Conservation (phyloP, 2,113 vertebrate species). For the Pagrus major region DNA sequence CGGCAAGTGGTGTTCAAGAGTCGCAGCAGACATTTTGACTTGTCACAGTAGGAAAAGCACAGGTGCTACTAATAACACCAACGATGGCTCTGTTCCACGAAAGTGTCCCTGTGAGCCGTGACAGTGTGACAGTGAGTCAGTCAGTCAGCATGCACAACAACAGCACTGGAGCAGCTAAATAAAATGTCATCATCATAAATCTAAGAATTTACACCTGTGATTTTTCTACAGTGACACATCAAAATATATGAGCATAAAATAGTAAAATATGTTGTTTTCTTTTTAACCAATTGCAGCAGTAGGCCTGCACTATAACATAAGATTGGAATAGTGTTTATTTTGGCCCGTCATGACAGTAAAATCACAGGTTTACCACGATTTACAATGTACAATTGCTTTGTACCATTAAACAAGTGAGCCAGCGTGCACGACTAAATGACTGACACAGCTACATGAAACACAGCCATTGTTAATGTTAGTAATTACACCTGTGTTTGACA, state of each 20-base stretch:
- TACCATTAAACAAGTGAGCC: not conserved
- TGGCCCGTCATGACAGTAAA: not conserved
- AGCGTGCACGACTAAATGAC: not conserved
- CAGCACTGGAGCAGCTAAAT: not conserved
- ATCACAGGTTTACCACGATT: not conserved
- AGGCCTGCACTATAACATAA: too few species aligned
- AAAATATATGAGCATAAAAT: not conserved
- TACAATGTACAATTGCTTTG: not conserved
- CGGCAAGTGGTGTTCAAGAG: too few species aligned
- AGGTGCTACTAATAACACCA: not conserved
- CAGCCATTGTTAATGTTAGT: too few species aligned
- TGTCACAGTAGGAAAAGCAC: not conserved
- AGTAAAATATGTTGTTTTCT: not conserved
- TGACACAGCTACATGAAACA: not conserved
- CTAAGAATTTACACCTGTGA: not conserved
- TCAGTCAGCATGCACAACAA: not conserved
- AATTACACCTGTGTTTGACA: not conserved
- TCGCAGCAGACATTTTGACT: not conserved
- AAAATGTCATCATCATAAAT: not conserved
- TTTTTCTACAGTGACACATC: too few species aligned
- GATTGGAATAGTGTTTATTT: too few species aligned
- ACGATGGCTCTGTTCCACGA: not conserved
- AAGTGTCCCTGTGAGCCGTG: not conserved
- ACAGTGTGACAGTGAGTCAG: not conserved
- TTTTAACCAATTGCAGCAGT: not conserved